Evolutionary conservation across 2,113 vertebrate species (phyloP).

Genomic region (Rhabdornis inornatus): DNA sequence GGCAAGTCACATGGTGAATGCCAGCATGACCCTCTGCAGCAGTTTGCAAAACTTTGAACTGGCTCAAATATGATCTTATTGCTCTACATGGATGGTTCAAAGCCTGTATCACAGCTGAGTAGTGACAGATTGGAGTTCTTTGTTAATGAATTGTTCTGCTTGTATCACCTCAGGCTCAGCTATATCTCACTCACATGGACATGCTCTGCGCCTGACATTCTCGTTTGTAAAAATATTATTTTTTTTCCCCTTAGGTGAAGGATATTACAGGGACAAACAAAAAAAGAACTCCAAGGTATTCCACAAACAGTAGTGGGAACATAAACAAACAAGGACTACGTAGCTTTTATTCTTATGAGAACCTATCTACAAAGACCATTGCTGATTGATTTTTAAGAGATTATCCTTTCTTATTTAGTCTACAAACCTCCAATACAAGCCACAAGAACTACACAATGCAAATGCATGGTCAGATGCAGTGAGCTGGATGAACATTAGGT

Average conservation of each 20-base stretch:
- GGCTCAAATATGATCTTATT: background rate
- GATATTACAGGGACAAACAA: background rate
- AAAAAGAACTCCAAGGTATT: background rate
- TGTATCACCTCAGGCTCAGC: background rate
- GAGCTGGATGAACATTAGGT: background rate
- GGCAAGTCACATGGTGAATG: background rate
- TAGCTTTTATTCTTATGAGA: background rate
- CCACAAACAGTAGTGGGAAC: fast-evolving
- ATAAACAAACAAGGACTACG: background rate
- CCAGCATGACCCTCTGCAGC: background rate
- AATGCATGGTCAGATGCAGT: background rate
- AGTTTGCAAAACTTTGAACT: background rate
- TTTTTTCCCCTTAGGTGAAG: background rate
- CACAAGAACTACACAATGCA: background rate
- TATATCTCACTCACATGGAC: background rate
- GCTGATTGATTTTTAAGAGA: background rate
- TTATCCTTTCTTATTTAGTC: background rate
- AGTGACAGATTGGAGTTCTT: background rate
- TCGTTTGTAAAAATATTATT: background rate
- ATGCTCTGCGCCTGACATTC: background rate
- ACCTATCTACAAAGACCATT: background rate
- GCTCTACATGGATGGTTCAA: background rate
- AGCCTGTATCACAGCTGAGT: background rate
- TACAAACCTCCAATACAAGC: background rate
- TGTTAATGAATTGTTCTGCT: background rate